Base-by-base conservation (phyloP, 2,113 vertebrate species). In the Centropus bengalensis region DNA sequence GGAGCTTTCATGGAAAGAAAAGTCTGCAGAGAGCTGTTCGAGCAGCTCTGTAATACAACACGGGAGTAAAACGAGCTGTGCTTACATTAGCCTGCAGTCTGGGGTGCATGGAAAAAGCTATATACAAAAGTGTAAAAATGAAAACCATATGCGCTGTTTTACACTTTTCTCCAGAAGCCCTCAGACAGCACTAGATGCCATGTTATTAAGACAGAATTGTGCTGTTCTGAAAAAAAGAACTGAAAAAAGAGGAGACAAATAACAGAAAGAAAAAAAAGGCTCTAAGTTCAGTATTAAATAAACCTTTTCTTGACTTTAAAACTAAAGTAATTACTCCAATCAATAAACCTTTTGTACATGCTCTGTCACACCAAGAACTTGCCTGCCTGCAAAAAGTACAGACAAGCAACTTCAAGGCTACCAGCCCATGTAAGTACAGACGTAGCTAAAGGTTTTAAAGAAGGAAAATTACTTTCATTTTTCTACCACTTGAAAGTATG, bases 41-140 rank as follows among this genome's bases (percentile, higher is more conserved):
- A 84, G 82, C 88, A 91, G 91, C 92, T 73, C 5, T 2, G 97
- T 97, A 97, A 97, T 83, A 95, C 7, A 76, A 97, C 86, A 86
- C 96, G 92, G 92, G 94, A 95, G 95, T 97, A 91, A 98, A 97
- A 89, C 94, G 97, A 95, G 95, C 91, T 92, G 87, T 96, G 96
- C 96, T 95, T 97, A 96, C 88, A 91, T 97, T 96, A 97, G 95
- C 88, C 86, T 5, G 2, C 74, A 96, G 96, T 94, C 96, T 78
- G 95, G 96, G 90, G 38, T 55, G 76, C 11, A 23, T 28, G 93
- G 94, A 94, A 95, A 96, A 93, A 96, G 94, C 95, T 96, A 91
- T 89, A 95, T 90, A 95, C 93, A 91, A 95, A 93, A 92, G 90
- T 88, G 78, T 75, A 91, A 96, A 97, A 98, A 97, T 17, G 22